phyloP scores from a whole-genome alignment of 2,113 vertebrate species.

The Erythrocebus patas region DNA sequence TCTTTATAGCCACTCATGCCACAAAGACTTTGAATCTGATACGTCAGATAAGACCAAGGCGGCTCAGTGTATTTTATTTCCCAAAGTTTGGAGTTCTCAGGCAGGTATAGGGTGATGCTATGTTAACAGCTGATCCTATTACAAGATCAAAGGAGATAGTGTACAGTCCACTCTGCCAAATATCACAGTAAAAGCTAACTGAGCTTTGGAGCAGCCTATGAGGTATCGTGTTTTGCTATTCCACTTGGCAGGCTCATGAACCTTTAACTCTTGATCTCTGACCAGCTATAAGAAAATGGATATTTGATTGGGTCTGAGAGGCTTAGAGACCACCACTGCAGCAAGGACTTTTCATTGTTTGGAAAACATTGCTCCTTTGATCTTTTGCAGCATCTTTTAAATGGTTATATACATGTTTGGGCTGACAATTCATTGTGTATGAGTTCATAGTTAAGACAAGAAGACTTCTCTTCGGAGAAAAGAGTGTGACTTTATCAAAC shows the following conservation, averaged over 20 bases:
- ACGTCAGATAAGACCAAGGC: background rate
- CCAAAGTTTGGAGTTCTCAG: background rate
- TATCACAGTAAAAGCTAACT: background rate
- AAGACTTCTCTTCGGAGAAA: slow-evolving; percentile 33
- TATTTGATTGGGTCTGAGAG: background rate
- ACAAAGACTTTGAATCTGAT: background rate
- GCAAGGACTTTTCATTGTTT: background rate
- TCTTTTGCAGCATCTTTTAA: slow-evolving; percentile 25
- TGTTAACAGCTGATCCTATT: background rate
- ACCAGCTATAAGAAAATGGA: background rate
- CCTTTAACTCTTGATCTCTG: background rate
- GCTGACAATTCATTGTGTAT: slow-evolving; percentile 18
- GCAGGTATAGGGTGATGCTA: background rate
- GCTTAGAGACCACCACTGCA: background rate
- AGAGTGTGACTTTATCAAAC: slow-evolving; percentile 29
- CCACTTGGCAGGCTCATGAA: background rate
- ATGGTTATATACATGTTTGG: background rate
- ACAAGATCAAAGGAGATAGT: background rate
- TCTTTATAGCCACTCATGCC: background rate
- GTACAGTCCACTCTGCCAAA: background rate
- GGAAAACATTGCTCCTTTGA: background rate
- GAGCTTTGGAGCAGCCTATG: background rate
- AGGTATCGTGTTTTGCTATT: background rate
- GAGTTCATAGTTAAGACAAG: slow-evolving; percentile 36
- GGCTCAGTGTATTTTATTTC: background rate